Percentiles rank a stretch among this genome's conserved stretches.
Conservation (phyloP, 2,888 invertebrate species). For the Lochmaea capreae region DNA sequence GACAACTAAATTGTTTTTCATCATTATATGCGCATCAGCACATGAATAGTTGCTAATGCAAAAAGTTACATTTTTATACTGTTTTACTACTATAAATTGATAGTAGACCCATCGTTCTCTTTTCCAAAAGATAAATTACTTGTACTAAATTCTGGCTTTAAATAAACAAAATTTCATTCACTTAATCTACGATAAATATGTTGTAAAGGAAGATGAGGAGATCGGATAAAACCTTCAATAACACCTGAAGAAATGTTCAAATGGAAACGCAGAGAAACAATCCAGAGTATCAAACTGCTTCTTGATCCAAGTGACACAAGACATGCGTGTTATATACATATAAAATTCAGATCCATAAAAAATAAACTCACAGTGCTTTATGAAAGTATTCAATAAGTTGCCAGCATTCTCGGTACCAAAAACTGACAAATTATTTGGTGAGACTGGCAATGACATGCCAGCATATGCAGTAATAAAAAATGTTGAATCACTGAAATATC, state of each 20-base stretch:
- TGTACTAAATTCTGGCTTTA: not conserved
- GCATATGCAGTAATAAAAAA: conserved; percentile 36
- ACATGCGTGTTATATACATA: conserved; percentile 36
- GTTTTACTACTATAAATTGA: not conserved
- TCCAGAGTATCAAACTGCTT: conserved; percentile 34
- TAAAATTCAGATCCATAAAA: conserved; percentile 34
- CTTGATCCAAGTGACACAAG: conserved; percentile 30
- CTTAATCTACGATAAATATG: conserved; percentile 27
- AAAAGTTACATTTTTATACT: no score
- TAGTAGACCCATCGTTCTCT: conserved; percentile 10
- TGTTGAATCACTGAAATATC: conserved; percentile 30
- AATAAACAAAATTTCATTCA: conserved; percentile 17
- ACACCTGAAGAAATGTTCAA: conserved; percentile 35
- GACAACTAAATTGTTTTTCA: conserved; percentile 15
- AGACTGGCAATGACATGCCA: conserved; percentile 22
- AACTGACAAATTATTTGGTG: conserved; percentile 14
- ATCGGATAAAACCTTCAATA: conserved; percentile 25
- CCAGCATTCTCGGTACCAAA: conserved; percentile 24
- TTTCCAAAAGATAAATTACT: conserved; percentile 14
- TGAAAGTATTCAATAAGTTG: conserved; percentile 21
- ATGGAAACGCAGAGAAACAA: conserved; percentile 36
- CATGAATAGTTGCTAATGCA: no score
- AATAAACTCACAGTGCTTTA: conserved; percentile 28
- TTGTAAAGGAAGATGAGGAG: conserved; percentile 27
- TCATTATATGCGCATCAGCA: no score